phyloP scores from a whole-genome alignment of 2,797 vertebrate species.

The Gallinago solitaria region DNA sequence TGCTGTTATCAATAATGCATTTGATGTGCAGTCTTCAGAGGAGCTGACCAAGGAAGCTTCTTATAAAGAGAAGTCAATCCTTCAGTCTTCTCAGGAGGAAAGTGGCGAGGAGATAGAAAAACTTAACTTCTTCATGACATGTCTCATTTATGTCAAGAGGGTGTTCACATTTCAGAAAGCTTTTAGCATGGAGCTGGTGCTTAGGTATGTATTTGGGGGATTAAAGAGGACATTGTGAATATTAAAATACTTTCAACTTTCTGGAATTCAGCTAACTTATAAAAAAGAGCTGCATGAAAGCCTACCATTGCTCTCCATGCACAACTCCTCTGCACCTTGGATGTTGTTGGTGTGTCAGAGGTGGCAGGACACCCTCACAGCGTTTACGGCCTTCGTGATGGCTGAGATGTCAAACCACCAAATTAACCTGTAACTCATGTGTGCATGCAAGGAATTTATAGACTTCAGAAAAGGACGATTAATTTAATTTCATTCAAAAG shows the following conservation, averaged over 20 bases:
- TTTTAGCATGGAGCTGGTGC: neutral
- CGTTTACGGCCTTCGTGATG: neutral
- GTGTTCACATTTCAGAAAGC: neutral
- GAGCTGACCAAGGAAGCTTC: neutral
- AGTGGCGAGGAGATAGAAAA: neutral
- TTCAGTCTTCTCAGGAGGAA: neutral
- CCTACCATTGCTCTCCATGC: neutral
- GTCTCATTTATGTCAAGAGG: conserved; percentile 33
- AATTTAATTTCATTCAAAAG: neutral
- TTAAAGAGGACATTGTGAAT: neutral
- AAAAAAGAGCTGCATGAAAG: neutral
- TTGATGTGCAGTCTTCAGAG: neutral
- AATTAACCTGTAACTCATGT: neutral
- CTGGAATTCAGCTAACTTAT: neutral
- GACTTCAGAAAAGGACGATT: neutral
- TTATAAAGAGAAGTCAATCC: neutral
- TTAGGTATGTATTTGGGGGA: neutral
- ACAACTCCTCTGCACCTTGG: neutral
- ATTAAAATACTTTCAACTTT: neutral
- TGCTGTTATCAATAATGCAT: conserved; percentile 50
- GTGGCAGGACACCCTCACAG: neutral
- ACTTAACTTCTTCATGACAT: neutral
- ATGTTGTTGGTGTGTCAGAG: neutral
- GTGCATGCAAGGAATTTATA: neutral
- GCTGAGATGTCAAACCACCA: neutral